These are phyloP conservation scores for Drosophila affinis DNA, from an alignment of 2,888 invertebrate species.

Conservation along the genomic window DNA sequence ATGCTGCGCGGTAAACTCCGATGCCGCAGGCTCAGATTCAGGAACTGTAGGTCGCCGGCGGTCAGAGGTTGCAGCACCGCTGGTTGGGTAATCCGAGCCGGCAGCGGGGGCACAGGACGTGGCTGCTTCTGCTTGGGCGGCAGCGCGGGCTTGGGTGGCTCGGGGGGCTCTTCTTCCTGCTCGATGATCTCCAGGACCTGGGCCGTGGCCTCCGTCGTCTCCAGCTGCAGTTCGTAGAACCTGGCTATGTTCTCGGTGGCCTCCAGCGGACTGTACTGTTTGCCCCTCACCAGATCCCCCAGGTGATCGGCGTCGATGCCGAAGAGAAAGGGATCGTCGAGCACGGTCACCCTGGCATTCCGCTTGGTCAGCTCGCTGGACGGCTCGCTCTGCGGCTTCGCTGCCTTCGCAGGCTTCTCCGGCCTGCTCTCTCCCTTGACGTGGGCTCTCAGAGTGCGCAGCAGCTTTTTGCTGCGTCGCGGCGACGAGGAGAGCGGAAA, in stretches of 20 bases:
- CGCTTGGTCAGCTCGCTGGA: slow-evolving; percentile 74
- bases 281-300: slow-evolving; percentile 77
- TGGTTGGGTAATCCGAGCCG: slow-evolving; percentile 30
- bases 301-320: slow-evolving; percentile 82
- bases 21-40: slow-evolving; percentile 82
- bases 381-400: slow-evolving; percentile 2
- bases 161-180: slow-evolving; percentile 51
- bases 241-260: slow-evolving; percentile 78
- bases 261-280: slow-evolving; percentile 60
- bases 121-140: slow-evolving; percentile 79
- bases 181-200: slow-evolving; percentile 67
- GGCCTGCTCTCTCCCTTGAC: slow-evolving; percentile 66
- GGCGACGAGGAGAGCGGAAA: slow-evolving; percentile 67
- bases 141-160: slow-evolving; percentile 71
- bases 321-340: slow-evolving; percentile 83
- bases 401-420: slow-evolving; percentile 28
- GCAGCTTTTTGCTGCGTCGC: slow-evolving; percentile 80
- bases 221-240: slow-evolving; percentile 68
- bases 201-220: slow-evolving; percentile 45
- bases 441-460: slow-evolving; percentile 80
- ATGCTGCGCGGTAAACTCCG: slow-evolving; percentile 82
- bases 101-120: slow-evolving; percentile 33
- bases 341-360: slow-evolving; percentile 83
- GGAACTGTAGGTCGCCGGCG: slow-evolving; percentile 82
- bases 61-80: slow-evolving; percentile 74